These are phyloP conservation scores for Pelobates cultripes DNA, from an alignment of 2,797 vertebrate genomes.

Conservation along the genomic window DNA sequence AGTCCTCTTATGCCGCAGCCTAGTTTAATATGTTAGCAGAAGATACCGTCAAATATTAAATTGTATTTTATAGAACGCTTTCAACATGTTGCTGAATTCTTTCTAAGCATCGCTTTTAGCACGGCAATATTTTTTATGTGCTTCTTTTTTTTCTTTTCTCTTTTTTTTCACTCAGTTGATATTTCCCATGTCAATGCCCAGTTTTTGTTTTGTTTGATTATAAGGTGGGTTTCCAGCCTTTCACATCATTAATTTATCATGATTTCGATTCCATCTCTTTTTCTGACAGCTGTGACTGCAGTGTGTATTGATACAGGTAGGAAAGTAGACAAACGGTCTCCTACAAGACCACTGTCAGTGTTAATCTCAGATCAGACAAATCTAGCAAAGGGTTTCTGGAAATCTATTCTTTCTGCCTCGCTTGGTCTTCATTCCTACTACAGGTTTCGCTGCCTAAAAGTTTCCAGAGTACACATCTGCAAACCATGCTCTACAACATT, in stretches of 20 bases:
- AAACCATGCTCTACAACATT: neutral
- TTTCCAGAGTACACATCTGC: neutral
- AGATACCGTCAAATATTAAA: constrained; percentile 52
- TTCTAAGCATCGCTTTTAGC: neutral
- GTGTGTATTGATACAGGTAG: constrained; percentile 47
- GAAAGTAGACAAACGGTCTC: constrained; percentile 27
- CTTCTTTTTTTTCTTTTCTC: neutral
- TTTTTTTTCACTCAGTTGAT: too few relatives aligned
- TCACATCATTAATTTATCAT: constrained; percentile 41
- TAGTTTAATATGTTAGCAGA: constrained; percentile 62
- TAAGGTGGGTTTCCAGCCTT: constrained; percentile 12
- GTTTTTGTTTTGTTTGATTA: neutral
- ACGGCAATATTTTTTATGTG: neutral
- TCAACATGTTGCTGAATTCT: constrained; percentile 18
- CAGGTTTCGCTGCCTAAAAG: neutral
- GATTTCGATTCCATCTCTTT: constrained; percentile 31
- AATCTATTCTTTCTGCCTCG: neutral
- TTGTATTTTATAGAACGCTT: constrained; percentile 45
- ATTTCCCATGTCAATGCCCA: too few relatives aligned
- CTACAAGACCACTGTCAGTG: constrained; percentile 44
- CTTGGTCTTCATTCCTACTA: neutral
- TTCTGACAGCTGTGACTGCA: constrained; percentile 46
- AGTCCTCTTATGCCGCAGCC: constrained; percentile 65
- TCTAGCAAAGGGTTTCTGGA: constrained; percentile 21
- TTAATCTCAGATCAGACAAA: constrained; percentile 46